Evolutionary conservation across 2,888 invertebrate species (phyloP).

Genomic region (Apeira syringaria): DNA sequence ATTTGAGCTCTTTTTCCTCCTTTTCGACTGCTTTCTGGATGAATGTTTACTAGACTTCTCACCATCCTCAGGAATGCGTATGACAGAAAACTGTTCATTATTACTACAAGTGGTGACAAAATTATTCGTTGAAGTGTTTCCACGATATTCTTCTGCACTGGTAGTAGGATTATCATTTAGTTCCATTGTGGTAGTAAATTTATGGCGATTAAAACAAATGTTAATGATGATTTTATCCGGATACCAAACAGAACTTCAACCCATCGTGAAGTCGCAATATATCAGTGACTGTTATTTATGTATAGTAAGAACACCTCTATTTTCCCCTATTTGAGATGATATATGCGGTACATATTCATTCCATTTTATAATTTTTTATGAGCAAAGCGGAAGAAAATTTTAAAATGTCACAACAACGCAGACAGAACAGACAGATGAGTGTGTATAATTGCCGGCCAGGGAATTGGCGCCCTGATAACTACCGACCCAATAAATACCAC

Average conservation of each 20-base stretch:
- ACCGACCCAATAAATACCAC: too few relatives aligned
- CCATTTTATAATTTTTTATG: slow-evolving; percentile 43
- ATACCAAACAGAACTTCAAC: slow-evolving; percentile 74
- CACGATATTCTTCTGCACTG: slow-evolving; percentile 68
- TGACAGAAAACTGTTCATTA: slow-evolving; percentile 72
- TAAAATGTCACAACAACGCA: slow-evolving; percentile 83
- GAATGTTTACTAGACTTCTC: slow-evolving; percentile 90
- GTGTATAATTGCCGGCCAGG: too few relatives aligned
- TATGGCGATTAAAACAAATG: slow-evolving; percentile 43
- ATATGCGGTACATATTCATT: slow-evolving; percentile 27
- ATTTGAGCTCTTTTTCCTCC: slow-evolving; percentile 91
- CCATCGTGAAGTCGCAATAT: slow-evolving; percentile 60
- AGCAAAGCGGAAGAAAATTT: too few relatives aligned
- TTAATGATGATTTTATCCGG: slow-evolving; percentile 64
- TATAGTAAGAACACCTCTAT: slow-evolving; percentile 14
- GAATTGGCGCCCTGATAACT: too few relatives aligned
- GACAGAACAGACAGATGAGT: slow-evolving; percentile 43
- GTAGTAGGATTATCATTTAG: slow-evolving; percentile 56
- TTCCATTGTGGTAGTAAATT: slow-evolving; percentile 58
- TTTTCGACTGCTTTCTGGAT: slow-evolving; percentile 87
- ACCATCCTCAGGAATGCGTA: slow-evolving; percentile 73
- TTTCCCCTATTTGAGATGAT: slow-evolving; percentile 44
- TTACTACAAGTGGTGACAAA: slow-evolving; percentile 59
- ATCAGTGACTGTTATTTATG: slow-evolving; percentile 5
- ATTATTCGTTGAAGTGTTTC: slow-evolving; percentile 67